Base-by-base conservation (phyloP, 2,888 invertebrate species). In the Merodon equestris region DNA sequence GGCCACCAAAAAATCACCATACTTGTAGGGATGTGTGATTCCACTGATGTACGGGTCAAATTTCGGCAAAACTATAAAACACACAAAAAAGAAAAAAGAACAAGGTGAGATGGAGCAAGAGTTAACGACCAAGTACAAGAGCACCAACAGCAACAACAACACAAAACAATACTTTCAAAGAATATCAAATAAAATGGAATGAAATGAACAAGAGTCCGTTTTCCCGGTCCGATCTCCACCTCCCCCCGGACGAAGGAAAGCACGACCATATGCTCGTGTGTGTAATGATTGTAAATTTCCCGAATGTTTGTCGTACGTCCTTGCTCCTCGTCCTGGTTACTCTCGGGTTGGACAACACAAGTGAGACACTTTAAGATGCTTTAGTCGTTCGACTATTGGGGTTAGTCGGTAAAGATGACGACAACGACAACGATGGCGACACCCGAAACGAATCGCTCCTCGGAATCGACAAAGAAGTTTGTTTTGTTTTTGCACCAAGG, bases 21-120 rank as follows among this genome's bases (percentile, higher is more conserved):
- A 88, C 84, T 85, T 85, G 82, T 89, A 89, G n/a, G 84, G 82
- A 67, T 84, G 84, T 79, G 84, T 83, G 13, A 88, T 82, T 53
- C 89, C 89, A 72, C 84, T 85, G 77, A 89, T 88, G 79, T 84
- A 84, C 61, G 89, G 89, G 84, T 88, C 87, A 74, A 85, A 85
- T 84, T 87, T 87, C 18, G 89, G 89, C 58, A 89, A 79, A 63
- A 88, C 89, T 89, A 84, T 57, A 85, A 84, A 83, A 82, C 54
- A 63, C 73, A 56, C 45, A 60, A 7, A 42, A n/a, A 63, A 13
- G 84, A 83, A 81, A 77, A 42, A 47, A 10, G 40, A n/a, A 40
- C 51, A 27, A 27, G 27, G 27, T 27, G 27, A 27, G 27, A 27
- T 27, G 7, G 7, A 27, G 27, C 27, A 27, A 27, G 50, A 63